Base-by-base conservation (phyloP, 2,888 invertebrate species). In the Acanthosepion pharaonis region DNA sequence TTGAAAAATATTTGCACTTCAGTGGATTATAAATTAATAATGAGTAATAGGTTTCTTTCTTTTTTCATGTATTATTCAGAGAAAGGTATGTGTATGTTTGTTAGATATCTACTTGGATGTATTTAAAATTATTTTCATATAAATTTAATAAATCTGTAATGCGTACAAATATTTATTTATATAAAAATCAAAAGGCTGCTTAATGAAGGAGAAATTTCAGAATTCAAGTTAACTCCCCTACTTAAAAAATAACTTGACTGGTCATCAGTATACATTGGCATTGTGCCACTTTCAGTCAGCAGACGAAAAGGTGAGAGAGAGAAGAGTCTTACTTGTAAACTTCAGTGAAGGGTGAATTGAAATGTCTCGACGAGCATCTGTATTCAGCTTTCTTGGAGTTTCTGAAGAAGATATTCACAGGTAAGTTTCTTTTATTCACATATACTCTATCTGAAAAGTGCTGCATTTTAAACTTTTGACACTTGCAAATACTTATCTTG, bases 341-440 rank as follows among this genome's bases (percentile, higher is more conserved):
- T 93, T 49, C 48, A 49, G 48, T n/a, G 49, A 49, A 93, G 53
- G 53, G 93, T 93, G 53, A 93, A n/a, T 51, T 53, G 53, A 49
- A 53, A 93, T 93, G 93, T 93, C 93, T 53, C 93, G 93, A 15
- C 93, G 93, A n/a, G 93, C 93, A 49, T 93, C 93, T 51, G 53
- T 93, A 53, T 93, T 93, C 93, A 93, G 93, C 49, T 93, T 93
- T 93, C 53, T 93, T 15, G 93, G 93, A 93, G 93, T 93, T 93
- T 93, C 93, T 3, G 93, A 93, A 53, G 93, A 93, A 8, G 93
- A 93, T 93, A 93, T 93, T 2, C 93, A 93, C 51, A 93, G 93
- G 93, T 93, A 93, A 93, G 78, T 78, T 78, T 9, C 1, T 78
- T 78, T 78, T 78, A 78, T 78, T 78, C 78, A 78, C 78, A 78